Evolutionary conservation across 37 sponge, comb jelly and placozoan species (phyloP), one percentile per base, ranked within the genome.

Genomic region (Ianthella basta): DNA sequence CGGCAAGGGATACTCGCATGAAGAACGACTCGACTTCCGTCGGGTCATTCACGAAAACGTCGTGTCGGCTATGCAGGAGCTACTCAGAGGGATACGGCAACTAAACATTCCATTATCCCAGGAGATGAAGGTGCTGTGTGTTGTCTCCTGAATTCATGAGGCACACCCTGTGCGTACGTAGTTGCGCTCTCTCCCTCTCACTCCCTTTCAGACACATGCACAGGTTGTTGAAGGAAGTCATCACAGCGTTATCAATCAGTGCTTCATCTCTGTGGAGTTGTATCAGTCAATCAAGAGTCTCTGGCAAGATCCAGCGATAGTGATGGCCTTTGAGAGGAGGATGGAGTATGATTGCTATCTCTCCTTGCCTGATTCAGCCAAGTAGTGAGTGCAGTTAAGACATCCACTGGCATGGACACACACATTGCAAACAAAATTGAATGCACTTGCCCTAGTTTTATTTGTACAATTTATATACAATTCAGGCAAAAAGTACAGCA

Each of bases 311-410:
- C 21, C 30, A 21, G 97, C 92, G 10, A 73, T 98, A n/a, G 86
- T 89, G 87, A 38, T 14, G 30, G 96, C 96, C 84, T 98, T 87
- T 75, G 88, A 91, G 50, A 78, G 95, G 64, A 80, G 97, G 38
- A 89, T 91, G 72, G 97, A 98, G 54, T 98, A 91, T 79, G 96
- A 98, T n/a, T n/a, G n/a, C n/a, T n/a, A n/a, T n/a, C n/a, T 88
- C 79, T 96, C 96, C 63, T 80, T 98, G 18, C 91, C 99, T 15
- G 99, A 98, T 60, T 98, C 99, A 4, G 89, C 97, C 23, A 92
- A 94, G 85, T 96, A 98, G 95, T 98, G 61, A 95, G 94, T 64
- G 13, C 50, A 44, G 6, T 10, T 8, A 10, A 36, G 55, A 25
- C 70, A 36, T 20, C 24, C 50, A 81, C n/a, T 57, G 32, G 60